These are phyloP conservation scores for Jaculus jaculus DNA, from an alignment of 2,113 vertebrate species.

Conservation along the genomic window DNA sequence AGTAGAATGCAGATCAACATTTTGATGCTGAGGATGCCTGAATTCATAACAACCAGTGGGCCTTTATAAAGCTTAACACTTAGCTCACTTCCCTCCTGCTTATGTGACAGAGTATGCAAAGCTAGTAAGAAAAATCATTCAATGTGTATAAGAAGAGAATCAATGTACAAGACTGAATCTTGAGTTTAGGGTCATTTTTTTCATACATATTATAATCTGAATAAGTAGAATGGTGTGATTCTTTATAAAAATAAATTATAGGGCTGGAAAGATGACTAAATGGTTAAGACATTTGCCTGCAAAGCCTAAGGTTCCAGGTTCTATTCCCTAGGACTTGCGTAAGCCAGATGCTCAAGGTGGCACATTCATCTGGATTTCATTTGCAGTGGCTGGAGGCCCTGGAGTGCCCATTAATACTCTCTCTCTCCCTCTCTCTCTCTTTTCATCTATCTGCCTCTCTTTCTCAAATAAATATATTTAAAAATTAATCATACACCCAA, in stretches of 20 bases:
- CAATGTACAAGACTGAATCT: not conserved
- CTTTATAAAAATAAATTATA: not conserved
- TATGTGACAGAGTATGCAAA: not conserved
- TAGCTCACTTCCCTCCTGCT: not conserved
- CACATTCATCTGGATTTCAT: too few relatives aligned
- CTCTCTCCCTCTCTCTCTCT: too few relatives aligned
- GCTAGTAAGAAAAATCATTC: not conserved
- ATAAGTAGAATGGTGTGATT: not conserved
- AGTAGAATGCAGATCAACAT: not conserved
- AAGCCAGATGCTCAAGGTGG: too few relatives aligned
- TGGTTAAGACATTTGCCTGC: too few relatives aligned
- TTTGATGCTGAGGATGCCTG: not conserved
- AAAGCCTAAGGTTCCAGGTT: too few relatives aligned
- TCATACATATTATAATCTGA: not conserved
- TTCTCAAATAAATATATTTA: too few relatives aligned
- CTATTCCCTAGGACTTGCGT: too few relatives aligned
- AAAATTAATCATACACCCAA: not conserved
- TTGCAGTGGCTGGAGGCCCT: too few relatives aligned
- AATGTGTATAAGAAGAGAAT: not conserved
- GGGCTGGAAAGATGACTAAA: too few relatives aligned
- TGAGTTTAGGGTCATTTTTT: conserved; percentile 9
- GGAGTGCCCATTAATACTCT: too few relatives aligned
- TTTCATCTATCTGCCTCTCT: too few relatives aligned
- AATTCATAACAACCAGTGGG: not conserved
- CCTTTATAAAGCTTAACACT: not conserved